Base-by-base conservation (phyloP, 1,140 invertebrate genomes). In the Trypoxylus dichotomus region DNA sequence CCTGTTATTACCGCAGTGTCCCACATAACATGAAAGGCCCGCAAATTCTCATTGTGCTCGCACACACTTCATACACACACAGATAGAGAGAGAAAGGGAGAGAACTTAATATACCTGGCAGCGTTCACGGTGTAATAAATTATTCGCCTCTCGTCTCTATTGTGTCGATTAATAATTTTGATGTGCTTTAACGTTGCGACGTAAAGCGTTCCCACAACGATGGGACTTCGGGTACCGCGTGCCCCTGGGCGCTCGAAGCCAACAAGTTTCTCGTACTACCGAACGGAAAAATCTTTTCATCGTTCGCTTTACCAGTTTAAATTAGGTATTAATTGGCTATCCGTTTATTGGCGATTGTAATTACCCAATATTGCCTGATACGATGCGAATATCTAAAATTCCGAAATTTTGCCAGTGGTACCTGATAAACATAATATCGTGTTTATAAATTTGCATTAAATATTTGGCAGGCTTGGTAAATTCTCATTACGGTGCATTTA, bases 101-200 rank as follows among this genome's bases (percentile, higher is more conserved):
- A 68, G 60, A 68, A 68, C 60, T 68, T 68, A 25, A 68, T 68
- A 68, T 68, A 68, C 60, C 24, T 68, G 60, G 60, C 24, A 68
- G 24, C 60, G 27, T 68, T 29, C 60, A 27, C 60, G 21, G 19
- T 68, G 32, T 8, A 68, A 68, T 68, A 68, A 68, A 68, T 68
- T 68, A 68, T 68, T 68, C 60, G 27, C 21, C 10, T 37, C 24
- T 68, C 24, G 60, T 68, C 60, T 68, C 60, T 68, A 68, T 68
- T 68, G 60, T 68, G 24, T 68, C 60, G 60, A 68, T 68, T 68
- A 68, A 68, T 68, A 68, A 68, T 68, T 68, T 27, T 29, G 47
- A 58, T 21, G 47, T 58, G 60, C 60, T 68, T 68, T 68, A 24
- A 15, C 11, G 27, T 54, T n/a, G 19, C 47, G 24, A 27, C 60